Evolutionary conservation across 2,113 vertebrate species (phyloP).

Genomic region (Electrona antarctica): DNA sequence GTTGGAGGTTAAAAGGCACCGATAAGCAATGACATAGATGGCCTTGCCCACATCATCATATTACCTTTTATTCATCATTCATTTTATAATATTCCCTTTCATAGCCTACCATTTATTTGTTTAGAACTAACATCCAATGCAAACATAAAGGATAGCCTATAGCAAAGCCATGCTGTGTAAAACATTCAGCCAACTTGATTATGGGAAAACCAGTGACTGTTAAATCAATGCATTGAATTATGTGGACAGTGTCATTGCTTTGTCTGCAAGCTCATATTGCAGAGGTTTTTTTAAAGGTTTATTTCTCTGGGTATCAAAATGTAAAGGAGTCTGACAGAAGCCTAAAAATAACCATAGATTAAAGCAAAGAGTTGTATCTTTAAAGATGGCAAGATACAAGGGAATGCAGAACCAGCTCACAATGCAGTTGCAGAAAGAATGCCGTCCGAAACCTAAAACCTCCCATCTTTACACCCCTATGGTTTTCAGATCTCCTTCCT

Average conservation of each 20-base stretch:
- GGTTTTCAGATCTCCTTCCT: no score
- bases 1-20: constrained; percentile 44
- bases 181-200: background rate
- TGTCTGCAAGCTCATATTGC: no score
- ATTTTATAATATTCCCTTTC: background rate
- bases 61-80: constrained; percentile 25
- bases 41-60: constrained; percentile 20
- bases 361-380: no score
- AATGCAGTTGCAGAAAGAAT: no score
- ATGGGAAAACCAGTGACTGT: background rate
- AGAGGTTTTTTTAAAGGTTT: no score
- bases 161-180: constrained; percentile 2
- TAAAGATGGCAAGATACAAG: no score
- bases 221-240: background rate
- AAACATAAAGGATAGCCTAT: constrained; percentile 12
- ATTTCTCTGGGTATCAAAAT: no score
- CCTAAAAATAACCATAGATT: no score
- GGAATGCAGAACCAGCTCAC: no score
- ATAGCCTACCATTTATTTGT: constrained; percentile 14
- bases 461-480: no score
- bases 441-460: no score
- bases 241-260: background rate
- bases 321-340: no score
- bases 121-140: constrained; percentile 16
- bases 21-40: constrained; percentile 23